These are phyloP conservation scores for Strix occidentalis DNA, from an alignment of 2,797 vertebrate species.

Conservation along the genomic window DNA sequence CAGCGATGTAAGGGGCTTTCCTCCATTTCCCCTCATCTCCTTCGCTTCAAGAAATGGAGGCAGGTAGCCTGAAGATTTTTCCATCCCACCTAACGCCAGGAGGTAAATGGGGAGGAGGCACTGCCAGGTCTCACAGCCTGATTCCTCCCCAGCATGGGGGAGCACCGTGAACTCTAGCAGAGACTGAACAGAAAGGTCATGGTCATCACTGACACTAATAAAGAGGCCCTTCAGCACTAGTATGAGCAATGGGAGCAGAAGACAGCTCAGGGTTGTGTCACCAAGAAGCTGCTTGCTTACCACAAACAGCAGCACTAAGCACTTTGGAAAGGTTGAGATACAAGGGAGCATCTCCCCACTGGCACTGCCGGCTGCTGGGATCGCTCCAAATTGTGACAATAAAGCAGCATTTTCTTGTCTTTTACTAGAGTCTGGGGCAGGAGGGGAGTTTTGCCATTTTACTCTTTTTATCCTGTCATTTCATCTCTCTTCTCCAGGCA, in stretches of 20 bases:
- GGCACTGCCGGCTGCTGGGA: not conserved
- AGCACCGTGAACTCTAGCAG: not conserved
- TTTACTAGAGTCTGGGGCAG: not conserved
- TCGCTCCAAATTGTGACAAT: not conserved
- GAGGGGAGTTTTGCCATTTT: not conserved
- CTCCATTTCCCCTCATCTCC: not conserved
- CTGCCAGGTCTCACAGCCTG: not conserved
- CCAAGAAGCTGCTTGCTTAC: not conserved
- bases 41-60: not conserved
- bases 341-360: not conserved
- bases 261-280: not conserved
- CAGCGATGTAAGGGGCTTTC: constrained; percentile 3
- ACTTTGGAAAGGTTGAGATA: not conserved
- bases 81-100: not conserved
- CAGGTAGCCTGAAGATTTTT: not conserved
- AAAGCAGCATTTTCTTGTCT: not conserved
- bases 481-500: not conserved
- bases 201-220: constrained; percentile 1
- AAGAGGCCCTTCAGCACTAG: constrained; percentile 7
- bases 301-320: not conserved
- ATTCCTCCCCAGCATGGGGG: not conserved
- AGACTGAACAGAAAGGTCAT: constrained; percentile 28
- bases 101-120: not conserved
- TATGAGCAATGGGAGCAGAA: not conserved
- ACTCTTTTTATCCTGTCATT: not conserved